phyloP scores from a whole-genome alignment of 2,797 vertebrate species.

The Labroides dimidiatus region DNA sequence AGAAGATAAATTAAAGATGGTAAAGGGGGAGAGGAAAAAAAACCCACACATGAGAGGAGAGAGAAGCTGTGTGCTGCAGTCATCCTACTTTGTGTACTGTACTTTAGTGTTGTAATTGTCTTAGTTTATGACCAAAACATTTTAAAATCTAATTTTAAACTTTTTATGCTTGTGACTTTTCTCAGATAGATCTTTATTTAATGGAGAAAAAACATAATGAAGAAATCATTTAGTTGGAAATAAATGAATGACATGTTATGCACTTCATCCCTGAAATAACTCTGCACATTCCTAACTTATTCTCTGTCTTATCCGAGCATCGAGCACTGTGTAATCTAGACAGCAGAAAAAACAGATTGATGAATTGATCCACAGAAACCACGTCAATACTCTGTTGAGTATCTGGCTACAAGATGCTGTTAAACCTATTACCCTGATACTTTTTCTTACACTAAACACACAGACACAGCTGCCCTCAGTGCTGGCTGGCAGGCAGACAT shows the following conservation, averaged over 20 bases:
- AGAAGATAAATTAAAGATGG: constrained; percentile 32
- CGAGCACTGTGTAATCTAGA: neutral
- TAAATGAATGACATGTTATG: no score
- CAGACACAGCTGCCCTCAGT: constrained; percentile 11
- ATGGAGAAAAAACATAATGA: no score
- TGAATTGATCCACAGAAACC: constrained; percentile 22
- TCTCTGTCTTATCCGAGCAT: neutral
- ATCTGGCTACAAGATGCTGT: constrained; percentile 16
- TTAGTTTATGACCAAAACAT: no score
- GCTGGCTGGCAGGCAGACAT: constrained; percentile 50
- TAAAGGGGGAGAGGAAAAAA: neutral
- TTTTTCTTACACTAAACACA: constrained; percentile 11
- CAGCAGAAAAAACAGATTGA: constrained; percentile 2
- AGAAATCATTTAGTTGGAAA: no score
- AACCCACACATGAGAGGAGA: neutral
- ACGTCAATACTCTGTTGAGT: constrained; percentile 17
- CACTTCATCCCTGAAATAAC: no score
- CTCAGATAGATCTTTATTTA: no score
- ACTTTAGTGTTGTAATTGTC: no score
- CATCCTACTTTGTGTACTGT: no score
- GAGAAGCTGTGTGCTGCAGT: constrained; percentile 1
- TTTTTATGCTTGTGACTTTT: no score
- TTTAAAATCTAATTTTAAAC: no score
- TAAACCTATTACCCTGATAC: constrained; percentile 34
- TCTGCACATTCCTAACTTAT: neutral